Conservation (phyloP, 2,113 vertebrate genomes). For the Silurus meridionalis region DNA sequence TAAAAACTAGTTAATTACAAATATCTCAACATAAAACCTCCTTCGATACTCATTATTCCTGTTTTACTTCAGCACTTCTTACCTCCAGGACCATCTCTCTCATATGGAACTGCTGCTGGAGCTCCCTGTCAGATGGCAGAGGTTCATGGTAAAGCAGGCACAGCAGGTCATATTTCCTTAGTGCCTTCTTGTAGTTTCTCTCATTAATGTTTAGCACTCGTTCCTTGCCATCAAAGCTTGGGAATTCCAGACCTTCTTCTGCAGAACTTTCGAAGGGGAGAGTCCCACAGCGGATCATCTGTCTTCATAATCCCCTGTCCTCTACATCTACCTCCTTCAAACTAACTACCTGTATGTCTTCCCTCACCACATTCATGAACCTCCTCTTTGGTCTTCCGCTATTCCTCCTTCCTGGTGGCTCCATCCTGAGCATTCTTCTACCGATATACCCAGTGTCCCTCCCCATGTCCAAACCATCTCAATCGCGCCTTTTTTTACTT, state of each 20-base stretch:
- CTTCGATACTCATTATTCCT: not conserved
- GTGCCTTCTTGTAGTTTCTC: constrained; percentile 89
- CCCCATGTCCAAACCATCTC: too few relatives aligned
- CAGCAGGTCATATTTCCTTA: constrained; percentile 89
- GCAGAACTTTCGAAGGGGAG: constrained; percentile 69
- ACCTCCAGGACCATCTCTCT: constrained; percentile 95
- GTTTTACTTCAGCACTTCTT: constrained; percentile 55
- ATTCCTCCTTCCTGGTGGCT: too few relatives aligned
- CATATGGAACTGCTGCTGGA: constrained; percentile 91
- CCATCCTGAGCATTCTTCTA: too few relatives aligned
- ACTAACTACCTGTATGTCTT: too few relatives aligned
- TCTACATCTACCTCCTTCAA: too few relatives aligned
- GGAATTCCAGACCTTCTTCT: constrained; percentile 93
- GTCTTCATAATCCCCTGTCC: too few relatives aligned
- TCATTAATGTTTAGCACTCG: constrained; percentile 87
- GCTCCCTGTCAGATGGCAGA: constrained; percentile 78
- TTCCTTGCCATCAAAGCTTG: constrained; percentile 94
- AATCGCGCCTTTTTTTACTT: too few relatives aligned
- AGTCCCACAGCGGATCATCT: too few relatives aligned
- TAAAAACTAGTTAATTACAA: not conserved
- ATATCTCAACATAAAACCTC: not conserved
- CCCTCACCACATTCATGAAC: too few relatives aligned
- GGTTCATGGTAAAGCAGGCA: constrained; percentile 89
- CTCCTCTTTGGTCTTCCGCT: too few relatives aligned
- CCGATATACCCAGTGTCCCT: too few relatives aligned